These are phyloP conservation scores for Drosophila affinis DNA, from an alignment of 2,888 invertebrate species.

Conservation along the genomic window DNA sequence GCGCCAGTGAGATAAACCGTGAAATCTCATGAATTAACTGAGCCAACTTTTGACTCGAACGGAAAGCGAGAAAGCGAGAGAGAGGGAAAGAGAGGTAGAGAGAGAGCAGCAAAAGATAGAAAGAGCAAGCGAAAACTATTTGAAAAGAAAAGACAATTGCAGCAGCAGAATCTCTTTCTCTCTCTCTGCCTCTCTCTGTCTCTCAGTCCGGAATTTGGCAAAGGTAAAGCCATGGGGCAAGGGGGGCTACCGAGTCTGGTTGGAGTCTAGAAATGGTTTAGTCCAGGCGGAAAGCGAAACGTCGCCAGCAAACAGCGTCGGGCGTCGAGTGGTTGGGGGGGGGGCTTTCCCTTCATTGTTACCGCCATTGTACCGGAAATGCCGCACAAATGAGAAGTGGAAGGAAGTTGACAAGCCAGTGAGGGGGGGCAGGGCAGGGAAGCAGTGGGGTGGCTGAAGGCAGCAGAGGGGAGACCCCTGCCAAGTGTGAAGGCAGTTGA, in stretches of 20 bases:
- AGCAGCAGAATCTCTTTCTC: slow-evolving; percentile 41
- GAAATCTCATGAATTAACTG: slow-evolving; percentile 76
- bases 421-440: neutral
- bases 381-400: slow-evolving; percentile 78
- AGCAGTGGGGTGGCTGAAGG: neutral
- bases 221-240: neutral
- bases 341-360: slow-evolving; percentile 62
- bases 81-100: neutral
- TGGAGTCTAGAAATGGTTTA: slow-evolving; percentile 68
- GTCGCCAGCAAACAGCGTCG: slow-evolving; percentile 76
- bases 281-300: slow-evolving; percentile 74
- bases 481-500: slow-evolving; percentile 49
- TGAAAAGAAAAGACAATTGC: slow-evolving; percentile 77
- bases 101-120: slow-evolving; percentile 8
- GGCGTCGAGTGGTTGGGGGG: slow-evolving; percentile 50
- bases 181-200: neutral
- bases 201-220: neutral
- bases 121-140: slow-evolving; percentile 59
- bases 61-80: neutral
- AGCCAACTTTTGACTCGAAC: slow-evolving; percentile 62
- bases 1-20: slow-evolving; percentile 69
- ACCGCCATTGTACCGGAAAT: slow-evolving; percentile 73
- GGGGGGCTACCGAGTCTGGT: neutral
- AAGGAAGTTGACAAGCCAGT: slow-evolving; percentile 72
- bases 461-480: neutral